phyloP scores from a whole-genome alignment of 2,797 vertebrate species.

The Pseudochirops corinnae region DNA sequence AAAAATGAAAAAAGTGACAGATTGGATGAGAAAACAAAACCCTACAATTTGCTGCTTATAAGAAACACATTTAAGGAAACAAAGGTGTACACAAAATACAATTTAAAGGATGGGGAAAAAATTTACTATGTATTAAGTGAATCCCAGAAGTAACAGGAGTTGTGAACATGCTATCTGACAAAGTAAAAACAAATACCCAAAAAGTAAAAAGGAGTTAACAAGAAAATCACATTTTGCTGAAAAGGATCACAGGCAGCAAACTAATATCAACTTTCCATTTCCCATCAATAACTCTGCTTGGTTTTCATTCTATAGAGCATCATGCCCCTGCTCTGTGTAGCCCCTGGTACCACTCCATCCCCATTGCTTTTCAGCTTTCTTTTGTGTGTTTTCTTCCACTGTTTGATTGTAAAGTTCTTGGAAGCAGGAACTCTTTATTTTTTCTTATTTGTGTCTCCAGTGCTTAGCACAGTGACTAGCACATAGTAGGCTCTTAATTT shows the following conservation, averaged over 20 bases:
- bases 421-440: background rate
- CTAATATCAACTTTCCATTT: background rate
- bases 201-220: background rate
- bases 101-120: background rate
- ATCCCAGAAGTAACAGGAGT: background rate
- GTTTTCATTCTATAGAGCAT: background rate
- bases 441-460: background rate
- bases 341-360: background rate
- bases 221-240: background rate
- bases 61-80: background rate
- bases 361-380: background rate
- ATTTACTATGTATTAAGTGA: background rate
- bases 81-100: background rate
- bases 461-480: background rate
- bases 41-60: background rate
- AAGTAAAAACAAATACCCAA: background rate
- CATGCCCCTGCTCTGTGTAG: background rate
- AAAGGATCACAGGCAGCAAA: background rate
- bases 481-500: background rate
- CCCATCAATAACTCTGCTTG: background rate
- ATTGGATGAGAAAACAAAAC: background rate
- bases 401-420: background rate
- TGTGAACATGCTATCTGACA: background rate
- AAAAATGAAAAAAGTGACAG: background rate
- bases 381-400: background rate